Evolutionary conservation across 2,888 invertebrate genomes (phyloP), one percentile per base, ranked within the genome.

Genomic region (Synanthedon formicaeformis): DNA sequence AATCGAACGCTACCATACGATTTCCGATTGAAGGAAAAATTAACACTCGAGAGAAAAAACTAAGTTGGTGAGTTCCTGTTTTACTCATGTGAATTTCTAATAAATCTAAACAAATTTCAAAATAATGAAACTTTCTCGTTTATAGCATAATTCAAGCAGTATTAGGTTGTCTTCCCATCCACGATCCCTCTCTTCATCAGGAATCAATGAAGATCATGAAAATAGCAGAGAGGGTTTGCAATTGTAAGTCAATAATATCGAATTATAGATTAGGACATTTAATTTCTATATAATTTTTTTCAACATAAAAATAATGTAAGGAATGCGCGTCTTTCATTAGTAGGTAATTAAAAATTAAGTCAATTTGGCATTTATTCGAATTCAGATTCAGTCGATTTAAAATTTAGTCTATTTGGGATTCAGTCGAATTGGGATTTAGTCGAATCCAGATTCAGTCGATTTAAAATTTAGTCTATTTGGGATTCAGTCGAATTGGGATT

Each of bases 21-120:
- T 94, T 90, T 75, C 92, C 93, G 1, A 85, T 94, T 72, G 88
- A 88, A 58, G 94, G 93, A 50, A 92, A 90, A 74, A 92, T 95
- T 50, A 91, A 87, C 66, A 91, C 90, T 1, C 78, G 89, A 52
- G 90, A 92, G 62, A 92, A 93, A 91, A 95, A 95, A 78, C 88
- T 93, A n/a, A 93, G 91, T 67, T 92, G 92, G 92, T 92, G 85
- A 84, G 73, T 61, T 10, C 27, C 49, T 12, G 49, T 49, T 12
- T 16, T 16, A 16, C 2, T 12, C 41, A 41, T 6, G n/a, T 13
- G 41, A 41, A 50, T 23, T 23, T 18, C 8, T 6, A 50, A 50
- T 12, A n/a, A 45, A 12, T 14, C 13, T 45, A 14, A 6, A 45
- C 45, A 5, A 45, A 45, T 45, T 23, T 23, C 50, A 16, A 41